These are phyloP conservation scores for Dreissena rostriformis DNA, from an alignment of 1,140 invertebrate species.

Conservation along the genomic window DNA sequence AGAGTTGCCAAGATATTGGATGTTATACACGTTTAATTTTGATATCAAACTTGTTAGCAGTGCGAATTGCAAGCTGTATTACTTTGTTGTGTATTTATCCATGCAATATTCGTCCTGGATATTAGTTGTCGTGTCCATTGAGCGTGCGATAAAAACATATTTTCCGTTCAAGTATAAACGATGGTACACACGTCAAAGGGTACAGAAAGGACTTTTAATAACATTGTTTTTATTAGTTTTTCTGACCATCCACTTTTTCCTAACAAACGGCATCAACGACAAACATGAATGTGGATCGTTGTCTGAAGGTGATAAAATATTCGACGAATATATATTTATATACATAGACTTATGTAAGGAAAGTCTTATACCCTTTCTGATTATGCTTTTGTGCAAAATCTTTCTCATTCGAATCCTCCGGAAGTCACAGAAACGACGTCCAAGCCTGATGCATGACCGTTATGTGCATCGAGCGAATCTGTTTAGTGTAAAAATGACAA, in stretches of 20 bases:
- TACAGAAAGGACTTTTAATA: constrained; percentile 25
- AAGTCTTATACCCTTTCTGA: constrained; percentile 58
- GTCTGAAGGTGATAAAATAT: constrained; percentile 46
- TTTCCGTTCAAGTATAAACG: constrained; percentile 61
- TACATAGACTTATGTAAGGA: constrained; percentile 65
- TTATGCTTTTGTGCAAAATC: constrained; percentile 65
- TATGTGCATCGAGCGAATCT: constrained; percentile 2
- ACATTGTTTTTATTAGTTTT: constrained; percentile 58
- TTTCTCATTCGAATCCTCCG: constrained; percentile 54
- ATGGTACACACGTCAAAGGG: constrained; percentile 52
- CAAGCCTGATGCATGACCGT: constrained; percentile 18
- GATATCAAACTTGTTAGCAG: constrained; percentile 61
- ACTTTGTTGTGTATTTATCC: constrained; percentile 67
- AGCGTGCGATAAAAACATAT: constrained; percentile 66
- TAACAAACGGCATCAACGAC: constrained; percentile 61
- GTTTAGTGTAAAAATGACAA: constrained; percentile 60
- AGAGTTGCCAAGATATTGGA: constrained; percentile 65
- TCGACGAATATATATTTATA: constrained; percentile 64
- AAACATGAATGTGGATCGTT: constrained; percentile 28
- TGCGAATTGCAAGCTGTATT: constrained; percentile 64
- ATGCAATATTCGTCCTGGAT: constrained; percentile 75
- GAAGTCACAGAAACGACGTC: constrained; percentile 11
- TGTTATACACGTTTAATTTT: constrained; percentile 55
- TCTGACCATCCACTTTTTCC: constrained; percentile 68
- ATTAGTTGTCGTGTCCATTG: constrained; percentile 66